Base-by-base conservation (phyloP, 2,113 vertebrate genomes). In the Podiceps cristatus region DNA sequence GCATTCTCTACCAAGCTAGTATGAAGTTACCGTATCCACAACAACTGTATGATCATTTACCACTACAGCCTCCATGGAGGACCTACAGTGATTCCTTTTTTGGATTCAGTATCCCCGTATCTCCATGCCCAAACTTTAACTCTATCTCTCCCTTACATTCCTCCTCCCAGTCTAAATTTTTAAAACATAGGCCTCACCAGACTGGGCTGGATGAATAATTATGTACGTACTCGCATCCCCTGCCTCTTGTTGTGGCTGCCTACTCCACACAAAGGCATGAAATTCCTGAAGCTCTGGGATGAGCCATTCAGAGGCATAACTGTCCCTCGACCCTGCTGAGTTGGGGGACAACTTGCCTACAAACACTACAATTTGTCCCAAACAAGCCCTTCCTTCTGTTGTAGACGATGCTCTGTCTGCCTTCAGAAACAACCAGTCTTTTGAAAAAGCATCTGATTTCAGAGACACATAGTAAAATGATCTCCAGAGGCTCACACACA, bases 401-500 rank as follows among this genome's bases (percentile, higher is more conserved):
- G 13, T 7, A 58, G 29, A 55, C 18, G 44, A 35, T 44, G 24
- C 11, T 60, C 44, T 71, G 13, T 28, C 69, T 74, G 11, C 23
- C 20, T 58, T 72, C 27, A 55, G 53, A 83, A 83, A 86, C 3
- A 4, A 31, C 4, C 42, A 50, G 9, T 19, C 19, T 82, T 83
- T 37, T 23, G 19, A n/a, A 85, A 81, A 87, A 84, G 18, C 64
- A 45, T 27, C 47, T 50, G 37, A 37, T 28, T 50, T 73, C 53
- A 76, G 29, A 56, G 42, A 40, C 20, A 7, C 1, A 0, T 0
- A 58, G 31, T 4, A 77, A 69, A 78, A 59, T 0, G 0, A 31
- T 15, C 40, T 90, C 58, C 76, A 79, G 44, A 52, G 64, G 40
- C 31, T 76, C 23, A 44, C 6, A n/a, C 0, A 1, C 27, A 33